Evolutionary conservation across 2,888 invertebrate species (phyloP), one percentile per base, ranked within the genome.

Genomic region (Saturnia japonica): DNA sequence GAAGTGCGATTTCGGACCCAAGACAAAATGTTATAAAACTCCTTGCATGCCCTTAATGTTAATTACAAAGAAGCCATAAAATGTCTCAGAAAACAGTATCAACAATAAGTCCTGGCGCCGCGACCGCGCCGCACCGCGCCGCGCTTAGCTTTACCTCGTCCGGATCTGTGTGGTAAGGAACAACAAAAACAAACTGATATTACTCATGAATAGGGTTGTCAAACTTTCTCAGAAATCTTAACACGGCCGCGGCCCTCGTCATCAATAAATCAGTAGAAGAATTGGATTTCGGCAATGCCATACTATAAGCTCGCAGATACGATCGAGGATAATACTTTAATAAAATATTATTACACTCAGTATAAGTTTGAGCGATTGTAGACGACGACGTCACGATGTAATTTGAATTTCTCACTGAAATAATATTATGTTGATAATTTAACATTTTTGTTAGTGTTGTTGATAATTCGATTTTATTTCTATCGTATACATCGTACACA

Each of bases 31-130:
- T 73, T 76, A 71, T 73, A 76, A 77, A 75, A 73, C 74, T 12
- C 57, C 25, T 78, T 80, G 76, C 75, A 76, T 77, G 74, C 76
- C 74, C 80, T 74, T 80, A 78, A 80, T 73, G 76, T 80, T 85
- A 82, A 85, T 87, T 83, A 85, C 76, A 77, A 76, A 77, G 74
- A 78, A 80, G 74, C 75, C 80, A 84, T 86, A 85, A 87, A 86
- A 78, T 76, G 78, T 80, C 79, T 79, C 74, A 76, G 82, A 80
- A 81, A 83, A 81, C 81, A 82, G 78, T 81, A 78, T 79, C 82
- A 84, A 85, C 82, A 82, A 85, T 82, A 77, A 78, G 80, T 80
- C 77, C 76, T 85, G 88, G 89, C 88, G 88, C 88, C 89, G 78
- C 78, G 71, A n/a, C 34, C 34, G 34, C 34, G 34, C 34, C 34